Conservation (phyloP, 2,797 vertebrate species). For the Podargus strigoides region DNA sequence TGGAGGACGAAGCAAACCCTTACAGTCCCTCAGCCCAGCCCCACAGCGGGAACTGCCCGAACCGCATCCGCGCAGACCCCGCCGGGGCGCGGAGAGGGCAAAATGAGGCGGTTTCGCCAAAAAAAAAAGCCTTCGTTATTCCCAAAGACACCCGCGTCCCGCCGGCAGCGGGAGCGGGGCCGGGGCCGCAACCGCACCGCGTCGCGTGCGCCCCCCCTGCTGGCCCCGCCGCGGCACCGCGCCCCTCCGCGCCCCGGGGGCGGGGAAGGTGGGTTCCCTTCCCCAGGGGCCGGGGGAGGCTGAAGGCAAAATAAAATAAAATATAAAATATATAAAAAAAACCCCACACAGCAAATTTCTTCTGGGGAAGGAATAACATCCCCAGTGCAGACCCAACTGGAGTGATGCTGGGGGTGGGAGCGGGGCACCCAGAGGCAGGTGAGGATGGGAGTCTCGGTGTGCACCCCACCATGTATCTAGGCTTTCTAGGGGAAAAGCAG, state of each 20-base stretch:
- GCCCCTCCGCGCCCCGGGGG: no score
- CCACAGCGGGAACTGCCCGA: not conserved
- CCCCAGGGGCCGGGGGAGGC: no score
- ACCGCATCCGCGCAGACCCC: rapidly evolving
- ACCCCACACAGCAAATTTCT: rapidly evolving
- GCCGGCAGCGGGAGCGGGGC: not conserved
- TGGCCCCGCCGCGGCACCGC: not conserved
- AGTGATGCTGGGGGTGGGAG: not conserved
- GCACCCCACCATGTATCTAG: rapidly evolving
- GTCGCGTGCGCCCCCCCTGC: conserved; percentile 40
- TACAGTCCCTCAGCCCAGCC: not conserved
- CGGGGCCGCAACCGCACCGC: not conserved
- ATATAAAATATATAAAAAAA: no score
- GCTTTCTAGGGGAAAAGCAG: not conserved
- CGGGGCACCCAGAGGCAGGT: rapidly evolving
- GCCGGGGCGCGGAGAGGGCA: not conserved
- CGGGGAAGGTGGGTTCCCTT: no score
- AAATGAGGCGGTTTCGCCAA: rapidly evolving
- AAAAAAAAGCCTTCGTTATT: rapidly evolving
- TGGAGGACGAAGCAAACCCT: not conserved
- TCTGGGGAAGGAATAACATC: not conserved
- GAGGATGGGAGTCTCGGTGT: not conserved
- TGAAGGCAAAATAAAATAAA: no score
- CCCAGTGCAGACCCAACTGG: rapidly evolving
- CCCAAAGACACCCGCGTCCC: not conserved